Conservation (phyloP, 2,113 vertebrate genomes). For the Gadus macrocephalus region DNA sequence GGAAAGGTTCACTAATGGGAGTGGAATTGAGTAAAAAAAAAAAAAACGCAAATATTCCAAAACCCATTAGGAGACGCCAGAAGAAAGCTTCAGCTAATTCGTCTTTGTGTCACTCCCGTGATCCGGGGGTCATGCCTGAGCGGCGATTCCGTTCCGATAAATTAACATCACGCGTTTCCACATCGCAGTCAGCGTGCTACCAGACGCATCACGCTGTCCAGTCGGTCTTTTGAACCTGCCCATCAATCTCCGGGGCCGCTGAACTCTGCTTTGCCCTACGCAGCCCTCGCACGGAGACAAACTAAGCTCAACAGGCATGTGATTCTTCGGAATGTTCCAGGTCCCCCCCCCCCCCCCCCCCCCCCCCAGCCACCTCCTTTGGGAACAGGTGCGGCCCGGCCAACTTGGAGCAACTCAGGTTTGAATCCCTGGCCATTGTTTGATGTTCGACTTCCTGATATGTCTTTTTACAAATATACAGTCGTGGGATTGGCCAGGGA, state of each 20-base stretch:
- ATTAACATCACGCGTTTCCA: background rate
- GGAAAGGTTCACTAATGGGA: too few species aligned
- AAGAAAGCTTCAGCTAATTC: background rate
- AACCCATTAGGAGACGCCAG: background rate
- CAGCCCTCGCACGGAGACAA: constrained; percentile 21
- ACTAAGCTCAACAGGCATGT: background rate
- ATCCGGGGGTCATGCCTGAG: constrained; percentile 17
- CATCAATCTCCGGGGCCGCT: background rate
- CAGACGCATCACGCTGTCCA: background rate
- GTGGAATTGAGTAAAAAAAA: too few species aligned
- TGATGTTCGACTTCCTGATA: constrained; percentile 65
- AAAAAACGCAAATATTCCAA: background rate
- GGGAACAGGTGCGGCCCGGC: constrained; percentile 32
- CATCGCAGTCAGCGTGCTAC: background rate
- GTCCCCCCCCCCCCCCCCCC: constrained; percentile 11
- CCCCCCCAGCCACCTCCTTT: background rate
- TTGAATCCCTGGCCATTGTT: constrained; percentile 62
- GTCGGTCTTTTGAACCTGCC: background rate
- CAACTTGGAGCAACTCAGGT: constrained; percentile 42
- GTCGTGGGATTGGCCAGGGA: constrained; percentile 40
- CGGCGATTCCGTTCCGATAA: constrained; percentile 26
- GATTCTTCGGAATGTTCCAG: constrained; percentile 29
- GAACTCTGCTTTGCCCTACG: constrained; percentile 25
- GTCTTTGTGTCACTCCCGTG: constrained; percentile 6
- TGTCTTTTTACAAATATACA: constrained; percentile 70